Base-by-base conservation (phyloP, 1,140 invertebrate genomes). In the Sarcophaga peregrina region DNA sequence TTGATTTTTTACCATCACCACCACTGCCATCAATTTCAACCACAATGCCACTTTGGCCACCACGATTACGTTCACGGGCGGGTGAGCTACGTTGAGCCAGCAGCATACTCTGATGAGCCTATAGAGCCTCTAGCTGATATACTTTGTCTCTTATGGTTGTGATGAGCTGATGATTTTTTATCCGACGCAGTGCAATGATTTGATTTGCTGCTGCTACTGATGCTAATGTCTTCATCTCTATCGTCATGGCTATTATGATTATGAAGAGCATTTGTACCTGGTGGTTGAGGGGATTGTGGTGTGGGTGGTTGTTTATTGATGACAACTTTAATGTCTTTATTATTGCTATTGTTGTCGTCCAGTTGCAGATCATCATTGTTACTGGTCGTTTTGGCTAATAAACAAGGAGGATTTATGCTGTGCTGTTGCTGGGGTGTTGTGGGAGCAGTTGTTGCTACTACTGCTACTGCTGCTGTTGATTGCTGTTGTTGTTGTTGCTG, bases 81-180 rank as follows among this genome's bases (percentile, higher is more conserved):
- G 83, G 76, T 20, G 83, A 84, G 37, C 50, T 74, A 78, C 75
- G 75, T 76, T 50, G 62, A 5, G 25, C 76, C 76, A 37, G 17
- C 48, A 15, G n/a, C 73, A n/a, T 11, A 8, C n/a, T 73, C 54
- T 5, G 50, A 25, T 6, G 72, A 52, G n/a, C 72, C 72, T 10
- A 58, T 54, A 20, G 75, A 20, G 37, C 82, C 84, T 20, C 84
- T 82, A 46, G 87, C 84, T n/a, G 86, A 87, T 74, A 89, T 86
- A 81, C 88, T 89, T 76, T 86, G 83, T n/a, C 88, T 86, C 76
- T 89, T 89, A 72, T 85, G 84, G 84, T 80, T 75, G 46, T 82
- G 58, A 45, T 84, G 81, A 25, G 10, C n/a, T 7, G 15, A n/a
- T 11, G 54, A 4, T 58, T 68, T 17, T 84, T 87, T 88, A 76